These are phyloP conservation scores for Eudemis profundana DNA, from an alignment of 2,888 invertebrate species.

Conservation along the genomic window DNA sequence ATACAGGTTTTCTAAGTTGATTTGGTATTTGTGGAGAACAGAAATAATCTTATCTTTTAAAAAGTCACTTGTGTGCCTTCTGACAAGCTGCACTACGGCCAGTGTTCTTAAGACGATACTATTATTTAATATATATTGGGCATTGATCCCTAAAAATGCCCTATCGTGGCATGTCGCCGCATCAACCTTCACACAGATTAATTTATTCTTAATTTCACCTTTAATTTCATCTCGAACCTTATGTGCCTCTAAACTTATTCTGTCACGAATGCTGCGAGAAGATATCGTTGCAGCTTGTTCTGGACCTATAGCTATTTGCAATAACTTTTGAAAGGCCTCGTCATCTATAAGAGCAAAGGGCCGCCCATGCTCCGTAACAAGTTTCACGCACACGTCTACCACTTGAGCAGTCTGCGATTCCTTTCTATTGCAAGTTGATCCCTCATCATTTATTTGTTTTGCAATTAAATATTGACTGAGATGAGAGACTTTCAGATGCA, in stretches of 20 bases:
- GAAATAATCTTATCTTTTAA: conserved; percentile 11
- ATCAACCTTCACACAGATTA: conserved; percentile 2
- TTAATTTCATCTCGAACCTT: conserved; percentile 8
- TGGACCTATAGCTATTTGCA: conserved; percentile 10
- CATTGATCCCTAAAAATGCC: conserved; percentile 11
- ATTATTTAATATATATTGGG: conserved; percentile 6
- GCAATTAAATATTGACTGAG: conserved; percentile 3
- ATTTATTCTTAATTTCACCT: conserved; percentile 6
- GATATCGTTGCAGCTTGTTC: conserved; percentile 3
- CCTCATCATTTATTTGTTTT: conserved; percentile 7
- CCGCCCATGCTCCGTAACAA: conserved; percentile 1
- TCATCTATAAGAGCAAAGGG: conserved; percentile 1
- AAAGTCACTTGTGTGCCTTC: conserved; percentile 15
- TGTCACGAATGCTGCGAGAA: conserved; percentile 20
- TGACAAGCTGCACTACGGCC: conserved; percentile 11
- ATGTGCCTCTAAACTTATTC: conserved; percentile 8
- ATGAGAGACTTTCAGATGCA: conserved; percentile 8
- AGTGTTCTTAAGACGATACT: not conserved
- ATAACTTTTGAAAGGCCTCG: too few relatives aligned
- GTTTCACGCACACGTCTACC: conserved; percentile 2
- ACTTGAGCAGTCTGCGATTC: conserved; percentile 7
- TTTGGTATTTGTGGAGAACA: conserved; percentile 8
- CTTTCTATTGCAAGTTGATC: conserved; percentile 1
- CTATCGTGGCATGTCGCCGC: conserved; percentile 13
- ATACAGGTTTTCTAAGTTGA: conserved; percentile 21